Evolutionary conservation across 2,113 vertebrate genomes (phyloP).

Genomic region (Bubo bubo): DNA sequence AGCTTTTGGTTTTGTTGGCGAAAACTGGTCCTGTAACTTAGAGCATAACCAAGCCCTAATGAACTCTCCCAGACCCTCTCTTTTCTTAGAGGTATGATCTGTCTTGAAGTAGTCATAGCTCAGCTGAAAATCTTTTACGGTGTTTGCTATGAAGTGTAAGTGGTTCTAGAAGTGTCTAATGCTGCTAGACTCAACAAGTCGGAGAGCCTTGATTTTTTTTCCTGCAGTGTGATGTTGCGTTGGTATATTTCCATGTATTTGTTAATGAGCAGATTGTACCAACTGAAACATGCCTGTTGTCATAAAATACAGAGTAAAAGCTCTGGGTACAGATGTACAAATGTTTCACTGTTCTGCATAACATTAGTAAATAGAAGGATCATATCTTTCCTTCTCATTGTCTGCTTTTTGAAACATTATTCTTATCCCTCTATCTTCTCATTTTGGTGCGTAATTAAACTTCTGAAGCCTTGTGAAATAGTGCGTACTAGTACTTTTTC

Average conservation of each 20-base stretch:
- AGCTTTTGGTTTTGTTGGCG: not conserved
- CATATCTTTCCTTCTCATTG: not conserved
- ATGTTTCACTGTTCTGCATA: not conserved
- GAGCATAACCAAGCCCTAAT: not conserved
- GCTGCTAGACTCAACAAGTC: not conserved
- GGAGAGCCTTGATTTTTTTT: not conserved
- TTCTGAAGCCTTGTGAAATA: not conserved
- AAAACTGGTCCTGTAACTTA: not conserved
- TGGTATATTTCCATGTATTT: not conserved
- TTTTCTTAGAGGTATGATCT: not conserved
- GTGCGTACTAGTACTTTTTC: not conserved
- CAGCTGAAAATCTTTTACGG: not conserved
- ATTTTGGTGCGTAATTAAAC: not conserved
- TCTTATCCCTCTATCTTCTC: not conserved
- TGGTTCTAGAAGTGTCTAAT: not conserved
- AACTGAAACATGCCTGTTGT: rapidly evolving
- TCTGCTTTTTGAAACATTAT: not conserved
- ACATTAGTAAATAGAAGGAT: not conserved
- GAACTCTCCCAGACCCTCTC: not conserved
- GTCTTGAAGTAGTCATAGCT: not conserved
- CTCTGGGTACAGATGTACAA: not conserved
- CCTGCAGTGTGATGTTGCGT: rapidly evolving
- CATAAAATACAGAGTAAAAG: not conserved
- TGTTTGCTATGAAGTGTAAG: not conserved
- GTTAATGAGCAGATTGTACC: not conserved